Base-by-base conservation (phyloP, 2,797 vertebrate genomes). In the Xenops minutus region DNA sequence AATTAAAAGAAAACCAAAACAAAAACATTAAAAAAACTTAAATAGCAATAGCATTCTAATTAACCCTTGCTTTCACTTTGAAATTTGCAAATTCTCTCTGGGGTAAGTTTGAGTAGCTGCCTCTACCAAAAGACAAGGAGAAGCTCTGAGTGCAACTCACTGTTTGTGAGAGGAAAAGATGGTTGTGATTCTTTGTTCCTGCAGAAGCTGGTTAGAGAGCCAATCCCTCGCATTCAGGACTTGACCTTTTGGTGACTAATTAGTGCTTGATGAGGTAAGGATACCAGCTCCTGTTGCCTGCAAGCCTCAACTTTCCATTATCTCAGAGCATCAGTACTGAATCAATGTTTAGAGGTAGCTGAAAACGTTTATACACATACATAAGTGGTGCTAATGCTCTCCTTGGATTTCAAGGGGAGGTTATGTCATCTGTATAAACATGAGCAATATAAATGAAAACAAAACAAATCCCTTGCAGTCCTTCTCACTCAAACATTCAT, bases 341-440 rank as follows among this genome's bases (percentile, higher is more conserved):
- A 52, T 79, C 79, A 56, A 39, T 73, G 43, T 83, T 79, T 85
- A 39, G 61, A 83, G 55, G 59, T 24, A 56, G 32, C 26, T 54
- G 55, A 54, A 90, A 88, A 86, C 55, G 36, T 85, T 82, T 64
- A 59, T 76, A 85, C 11, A 67, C 20, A 32, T n/a, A 67, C 67
- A 68, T 18, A 63, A 68, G 41, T 51, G 37, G 29, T 27, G 26
- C 12, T 82, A 59, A 55, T 36, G 37, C 9, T 76, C 30, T 59
- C 61, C 66, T 54, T 32, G 48, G 39, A 62, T 89, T 93, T 81
- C 82, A 74, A 29, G 64, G 84, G 74, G 62, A 66, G 43, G 32
- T 66, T 77, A 69, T 81, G 62, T 71, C 78, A 85, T 85, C 44
- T 77, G 32, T 67, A 87, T 74, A 84, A 89, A 81, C 56, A 89